Evolutionary conservation across 2,888 invertebrate species (phyloP).

Genomic region (Neria commutata): DNA sequence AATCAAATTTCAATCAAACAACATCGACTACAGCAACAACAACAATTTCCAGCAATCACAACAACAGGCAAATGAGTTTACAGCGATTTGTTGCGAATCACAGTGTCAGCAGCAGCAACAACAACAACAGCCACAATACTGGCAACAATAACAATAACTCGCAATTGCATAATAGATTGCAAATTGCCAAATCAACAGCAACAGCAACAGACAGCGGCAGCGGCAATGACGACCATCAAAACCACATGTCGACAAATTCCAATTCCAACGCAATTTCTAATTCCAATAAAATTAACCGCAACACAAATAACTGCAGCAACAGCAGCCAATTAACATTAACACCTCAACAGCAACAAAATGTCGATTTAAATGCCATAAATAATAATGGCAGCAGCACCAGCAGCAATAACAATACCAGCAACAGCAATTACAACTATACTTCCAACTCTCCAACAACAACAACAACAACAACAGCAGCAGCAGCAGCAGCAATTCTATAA

Average conservation of each 20-base stretch:
- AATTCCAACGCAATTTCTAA: slow-evolving; percentile 48
- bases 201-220: slow-evolving; percentile 53
- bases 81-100: slow-evolving; percentile 57
- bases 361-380: slow-evolving; percentile 52
- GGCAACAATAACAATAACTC: slow-evolving; percentile 32
- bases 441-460: slow-evolving; percentile 33
- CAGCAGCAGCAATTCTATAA: slow-evolving; percentile 40
- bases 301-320: slow-evolving; percentile 36
- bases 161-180: slow-evolving; percentile 53
- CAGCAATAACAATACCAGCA: slow-evolving; percentile 38
- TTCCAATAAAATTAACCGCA: slow-evolving; percentile 49
- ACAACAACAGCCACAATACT: slow-evolving; percentile 32
- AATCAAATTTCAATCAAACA: slow-evolving; percentile 38
- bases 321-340: slow-evolving; percentile 42
- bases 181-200: slow-evolving; percentile 58
- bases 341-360: slow-evolving; percentile 35
- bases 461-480: slow-evolving; percentile 31
- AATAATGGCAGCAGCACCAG: slow-evolving; percentile 36
- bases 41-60: slow-evolving; percentile 26
- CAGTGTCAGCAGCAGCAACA: slow-evolving; percentile 37
- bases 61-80: slow-evolving; percentile 54
- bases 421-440: slow-evolving; percentile 50
- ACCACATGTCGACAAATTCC: slow-evolving; percentile 47
- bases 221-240: slow-evolving; percentile 38
- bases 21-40: slow-evolving; percentile 40